Percentiles rank a stretch among this genome's conserved stretches.
Evolutionary conservation across 2,797 vertebrate genomes (phyloP).

Genomic region (Siniperca obscura): DNA sequence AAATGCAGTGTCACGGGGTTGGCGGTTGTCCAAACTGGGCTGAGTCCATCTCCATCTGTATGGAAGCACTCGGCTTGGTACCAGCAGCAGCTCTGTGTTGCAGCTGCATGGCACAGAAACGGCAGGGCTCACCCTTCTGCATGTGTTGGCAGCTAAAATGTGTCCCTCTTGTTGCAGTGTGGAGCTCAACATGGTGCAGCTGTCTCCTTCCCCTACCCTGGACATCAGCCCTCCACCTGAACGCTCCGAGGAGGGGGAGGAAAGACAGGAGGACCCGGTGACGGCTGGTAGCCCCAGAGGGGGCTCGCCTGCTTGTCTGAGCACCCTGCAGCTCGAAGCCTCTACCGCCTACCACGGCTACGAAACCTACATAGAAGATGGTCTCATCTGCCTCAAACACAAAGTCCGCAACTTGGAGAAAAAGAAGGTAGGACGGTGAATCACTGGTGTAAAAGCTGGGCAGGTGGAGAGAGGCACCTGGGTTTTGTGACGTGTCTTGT

Average conservation of each 20-base stretch:
- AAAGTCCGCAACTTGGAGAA: conserved; percentile 99
- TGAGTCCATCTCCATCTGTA: conserved; percentile 26
- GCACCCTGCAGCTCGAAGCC: conserved; percentile 72
- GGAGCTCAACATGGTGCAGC: conserved; percentile 89
- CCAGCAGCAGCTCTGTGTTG: conserved; percentile 13
- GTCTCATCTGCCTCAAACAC: conserved; percentile 96
- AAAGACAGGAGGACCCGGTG: conserved; percentile 59
- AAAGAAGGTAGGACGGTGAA: conserved; percentile 89
- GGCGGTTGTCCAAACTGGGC: conserved; percentile 48
- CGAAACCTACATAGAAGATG: conserved; percentile 94
- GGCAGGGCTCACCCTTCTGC: not conserved
- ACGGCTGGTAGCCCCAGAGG: conserved; percentile 48
- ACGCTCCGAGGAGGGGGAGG: conserved; percentile 71
- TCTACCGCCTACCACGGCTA: conserved; percentile 89
- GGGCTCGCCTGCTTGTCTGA: conserved; percentile 74
- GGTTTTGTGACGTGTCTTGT: not conserved
- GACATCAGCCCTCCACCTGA: conserved; percentile 78
- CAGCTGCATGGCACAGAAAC: not conserved
- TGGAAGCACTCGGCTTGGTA: conserved; percentile 22
- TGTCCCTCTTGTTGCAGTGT: conserved; percentile 62
- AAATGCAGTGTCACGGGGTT: conserved; percentile 70
- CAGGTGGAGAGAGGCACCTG: not conserved
- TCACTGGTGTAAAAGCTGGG: fast-evolving
- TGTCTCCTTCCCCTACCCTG: conserved; percentile 82
- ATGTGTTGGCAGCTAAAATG: not conserved